These are phyloP conservation scores for Apotomis turbidana DNA, from an alignment of 2,888 invertebrate genomes.

Conservation along the genomic window DNA sequence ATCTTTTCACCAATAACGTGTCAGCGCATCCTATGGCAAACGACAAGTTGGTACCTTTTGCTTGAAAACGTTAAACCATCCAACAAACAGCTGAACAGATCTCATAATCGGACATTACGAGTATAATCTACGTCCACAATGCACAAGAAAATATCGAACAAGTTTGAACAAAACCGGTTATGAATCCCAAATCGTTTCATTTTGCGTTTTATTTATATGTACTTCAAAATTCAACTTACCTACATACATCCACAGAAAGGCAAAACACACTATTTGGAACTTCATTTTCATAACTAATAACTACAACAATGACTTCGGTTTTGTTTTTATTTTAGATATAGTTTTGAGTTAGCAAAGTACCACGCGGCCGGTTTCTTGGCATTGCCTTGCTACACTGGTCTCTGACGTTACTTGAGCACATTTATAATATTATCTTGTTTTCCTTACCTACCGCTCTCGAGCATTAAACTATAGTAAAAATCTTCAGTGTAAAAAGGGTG, in stretches of 20 bases:
- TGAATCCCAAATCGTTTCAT: slow-evolving; percentile 13
- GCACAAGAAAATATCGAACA: slow-evolving; percentile 13
- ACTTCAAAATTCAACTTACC: slow-evolving; percentile 52
- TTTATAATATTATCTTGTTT: slow-evolving; percentile 63
- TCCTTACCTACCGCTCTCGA: slow-evolving; percentile 57
- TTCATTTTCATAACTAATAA: slow-evolving; percentile 53
- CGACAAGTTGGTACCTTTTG: too few species aligned
- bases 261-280: slow-evolving; percentile 54
- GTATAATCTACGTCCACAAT: not conserved
- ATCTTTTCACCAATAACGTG: too few species aligned
- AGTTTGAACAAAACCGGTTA: slow-evolving; percentile 23
- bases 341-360: slow-evolving; percentile 3
- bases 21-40: too few species aligned
- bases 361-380: slow-evolving; percentile 51
- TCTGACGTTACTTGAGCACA: slow-evolving; percentile 73
- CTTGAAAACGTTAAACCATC: too few species aligned
- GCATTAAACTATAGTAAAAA: slow-evolving; percentile 10
- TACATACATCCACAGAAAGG: slow-evolving; percentile 58
- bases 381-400: slow-evolving; percentile 66
- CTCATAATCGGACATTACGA: too few species aligned
- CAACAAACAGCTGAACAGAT: too few species aligned
- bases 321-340: slow-evolving; percentile 11
- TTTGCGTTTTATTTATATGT: slow-evolving; percentile 25
- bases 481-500: not conserved
- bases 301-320: slow-evolving; percentile 8